Evolutionary conservation across 2,888 invertebrate genomes (phyloP), one percentile per base, ranked within the genome.

Genomic region (Diplolepis rosae): DNA sequence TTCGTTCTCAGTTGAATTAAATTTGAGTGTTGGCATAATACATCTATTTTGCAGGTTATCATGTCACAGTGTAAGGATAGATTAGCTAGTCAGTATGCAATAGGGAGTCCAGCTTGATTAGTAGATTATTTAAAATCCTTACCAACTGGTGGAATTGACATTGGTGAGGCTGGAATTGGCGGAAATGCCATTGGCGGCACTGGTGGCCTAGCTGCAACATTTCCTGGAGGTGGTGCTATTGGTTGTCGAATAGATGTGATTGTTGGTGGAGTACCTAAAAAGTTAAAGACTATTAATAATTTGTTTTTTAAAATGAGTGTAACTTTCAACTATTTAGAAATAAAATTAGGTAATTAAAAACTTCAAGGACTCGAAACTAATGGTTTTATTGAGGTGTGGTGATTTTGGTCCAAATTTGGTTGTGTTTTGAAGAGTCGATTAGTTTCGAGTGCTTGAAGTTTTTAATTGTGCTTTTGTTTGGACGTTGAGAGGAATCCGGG

Each of bases 131-230:
- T 2, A 13, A 52, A 52, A 5, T 4, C 15, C 30, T 54, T 54
- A 61, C 61, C 61, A 24, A 61, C 39, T 35, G 61, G 61, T 79
- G 85, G 82, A 68, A 83, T 79, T 66, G 85, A 82, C 82, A 85
- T 80, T 69, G 83, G 83, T 48, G 85, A 81, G 42, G 80, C 73
- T 13, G 84, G 65, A 52, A 54, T 56, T 30, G 56, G 56, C 78
- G 85, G 82, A 68, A 82, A 79, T 65, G 85, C 82, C 82, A 85
- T 80, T 69, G 83, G 82, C 48, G 85, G 82, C 51, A 81, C 72
- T n/a, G 84, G 83, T 70, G 81, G 82, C 61, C 81, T 73, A n/a
- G 77, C 77, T 28, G 80, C 74, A 52, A 77, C 73, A 42, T 79
- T 80, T 28, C 77, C 30, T 65, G 82, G 75, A 35, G 82, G 79